Percentiles rank a stretch among this genome's conserved stretches.
Conservation (phyloP, 92 coral and sea anemone genomes). For the Heliopora coerulea region DNA sequence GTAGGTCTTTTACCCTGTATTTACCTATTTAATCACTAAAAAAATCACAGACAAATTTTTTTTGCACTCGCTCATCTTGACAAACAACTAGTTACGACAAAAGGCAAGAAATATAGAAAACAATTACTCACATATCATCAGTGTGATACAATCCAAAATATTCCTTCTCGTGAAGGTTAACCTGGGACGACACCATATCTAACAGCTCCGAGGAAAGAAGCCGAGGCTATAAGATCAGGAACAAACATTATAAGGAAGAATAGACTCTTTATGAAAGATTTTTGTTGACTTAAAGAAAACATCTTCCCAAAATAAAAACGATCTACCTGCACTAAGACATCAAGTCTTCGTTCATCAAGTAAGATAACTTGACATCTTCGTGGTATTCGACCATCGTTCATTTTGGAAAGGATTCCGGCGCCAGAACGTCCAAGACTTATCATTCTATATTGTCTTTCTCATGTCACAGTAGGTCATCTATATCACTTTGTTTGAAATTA, state of each 20-base stretch:
- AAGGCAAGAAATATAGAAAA: conserved; percentile 1
- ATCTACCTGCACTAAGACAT: conserved; percentile 86
- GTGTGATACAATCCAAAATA: conserved; percentile 87
- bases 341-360: conserved; percentile 93
- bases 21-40: not conserved
- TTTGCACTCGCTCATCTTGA: not conserved
- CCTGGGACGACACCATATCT: conserved; percentile 96
- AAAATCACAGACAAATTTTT: not conserved
- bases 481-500: not conserved
- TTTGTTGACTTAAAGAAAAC: too few relatives aligned
- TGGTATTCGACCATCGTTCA: conserved; percentile 97
- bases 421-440: conserved; percentile 12
- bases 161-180: conserved; percentile 95
- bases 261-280: too few relatives aligned
- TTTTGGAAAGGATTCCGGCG: conserved; percentile 44
- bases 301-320: not conserved
- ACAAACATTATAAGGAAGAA: too few relatives aligned
- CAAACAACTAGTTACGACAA: not conserved
- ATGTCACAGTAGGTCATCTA: not conserved
- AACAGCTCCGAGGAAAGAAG: conserved; percentile 89
- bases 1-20: not conserved
- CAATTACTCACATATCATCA: conserved; percentile 85
- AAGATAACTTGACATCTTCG: conserved; percentile 92
- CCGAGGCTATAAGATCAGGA: conserved; percentile 69
- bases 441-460: conserved; percentile 1